Conservation (phyloP, 2,113 vertebrate species). For the Xerus inauris region DNA sequence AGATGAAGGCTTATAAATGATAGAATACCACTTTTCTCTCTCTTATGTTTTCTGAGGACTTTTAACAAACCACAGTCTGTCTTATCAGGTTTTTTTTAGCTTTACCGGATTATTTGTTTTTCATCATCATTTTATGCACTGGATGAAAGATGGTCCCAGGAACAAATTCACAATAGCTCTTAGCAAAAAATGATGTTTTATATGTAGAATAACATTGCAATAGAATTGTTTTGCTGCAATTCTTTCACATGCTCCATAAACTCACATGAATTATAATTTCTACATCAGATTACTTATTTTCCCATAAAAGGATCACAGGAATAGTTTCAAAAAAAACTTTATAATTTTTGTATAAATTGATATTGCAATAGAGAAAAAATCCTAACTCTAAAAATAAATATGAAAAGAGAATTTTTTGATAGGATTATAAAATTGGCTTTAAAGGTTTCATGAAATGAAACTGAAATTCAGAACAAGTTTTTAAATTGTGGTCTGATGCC, state of each 20-base stretch:
- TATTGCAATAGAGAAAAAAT: background rate
- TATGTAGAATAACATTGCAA: background rate
- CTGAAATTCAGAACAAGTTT: background rate
- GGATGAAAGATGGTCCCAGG: background rate
- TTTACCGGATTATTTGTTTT: background rate
- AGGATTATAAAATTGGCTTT: background rate
- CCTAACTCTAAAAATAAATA: background rate
- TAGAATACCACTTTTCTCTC: slow-evolving; percentile 9
- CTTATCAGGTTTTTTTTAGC: background rate
- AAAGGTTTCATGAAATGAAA: slow-evolving; percentile 10
- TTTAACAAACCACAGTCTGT: background rate
- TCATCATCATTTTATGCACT: background rate
- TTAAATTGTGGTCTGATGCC: background rate
- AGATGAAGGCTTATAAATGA: slow-evolving; percentile 12
- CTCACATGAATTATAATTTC: slow-evolving; percentile 1
- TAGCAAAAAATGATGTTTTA: background rate
- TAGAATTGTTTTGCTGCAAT: background rate
- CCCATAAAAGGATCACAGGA: background rate
- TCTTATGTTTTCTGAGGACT: slow-evolving; percentile 25
- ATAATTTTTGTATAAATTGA: slow-evolving; percentile 7
- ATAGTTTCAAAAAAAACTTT: background rate
- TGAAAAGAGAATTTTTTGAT: background rate
- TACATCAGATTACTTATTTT: background rate
- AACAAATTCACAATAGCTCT: background rate
- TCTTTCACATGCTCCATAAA: background rate